Conservation (phyloP, 2,113 vertebrate genomes). For the Paramormyrops kingsleyae region DNA sequence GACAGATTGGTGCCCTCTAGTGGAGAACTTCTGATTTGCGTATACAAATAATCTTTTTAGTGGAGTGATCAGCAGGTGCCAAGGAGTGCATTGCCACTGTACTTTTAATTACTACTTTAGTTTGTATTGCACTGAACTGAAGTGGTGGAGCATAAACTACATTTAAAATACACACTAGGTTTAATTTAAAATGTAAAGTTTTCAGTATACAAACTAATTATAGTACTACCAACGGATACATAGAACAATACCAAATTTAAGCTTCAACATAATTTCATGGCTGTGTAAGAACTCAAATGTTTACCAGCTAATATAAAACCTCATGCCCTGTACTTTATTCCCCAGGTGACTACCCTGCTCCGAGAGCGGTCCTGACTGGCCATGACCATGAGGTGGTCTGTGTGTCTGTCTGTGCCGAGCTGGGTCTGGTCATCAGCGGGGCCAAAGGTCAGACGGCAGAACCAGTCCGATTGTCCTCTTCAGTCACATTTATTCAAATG, state of each 20-base stretch:
- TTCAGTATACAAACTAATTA: not conserved
- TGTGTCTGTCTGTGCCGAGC: conserved; percentile 91
- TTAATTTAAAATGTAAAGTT: not conserved
- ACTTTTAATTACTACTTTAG: not conserved
- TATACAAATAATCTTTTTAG: not conserved
- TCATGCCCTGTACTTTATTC: not conserved
- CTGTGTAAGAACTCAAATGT: not conserved
- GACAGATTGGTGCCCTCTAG: conserved; percentile 31
- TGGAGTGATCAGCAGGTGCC: not conserved
- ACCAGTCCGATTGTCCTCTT: not conserved
- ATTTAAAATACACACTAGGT: not conserved
- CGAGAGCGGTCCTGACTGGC: conserved; percentile 89
- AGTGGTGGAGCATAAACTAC: not conserved
- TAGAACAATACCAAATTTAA: not conserved
- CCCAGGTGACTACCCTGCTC: conserved; percentile 91
- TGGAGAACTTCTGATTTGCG: conserved; percentile 7
- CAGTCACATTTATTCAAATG: not conserved
- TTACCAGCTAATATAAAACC: not conserved
- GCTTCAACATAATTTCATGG: not conserved
- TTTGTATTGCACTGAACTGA: not conserved
- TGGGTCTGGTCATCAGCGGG: conserved; percentile 96
- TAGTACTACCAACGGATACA: not conserved
- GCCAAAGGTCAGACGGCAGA: conserved; percentile 78
- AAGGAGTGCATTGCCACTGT: not conserved
- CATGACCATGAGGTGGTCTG: conserved; percentile 96